Evolutionary conservation across 2,888 invertebrate genomes (phyloP), one percentile per base, ranked within the genome.

Genomic region (Pollenia labialis): DNA sequence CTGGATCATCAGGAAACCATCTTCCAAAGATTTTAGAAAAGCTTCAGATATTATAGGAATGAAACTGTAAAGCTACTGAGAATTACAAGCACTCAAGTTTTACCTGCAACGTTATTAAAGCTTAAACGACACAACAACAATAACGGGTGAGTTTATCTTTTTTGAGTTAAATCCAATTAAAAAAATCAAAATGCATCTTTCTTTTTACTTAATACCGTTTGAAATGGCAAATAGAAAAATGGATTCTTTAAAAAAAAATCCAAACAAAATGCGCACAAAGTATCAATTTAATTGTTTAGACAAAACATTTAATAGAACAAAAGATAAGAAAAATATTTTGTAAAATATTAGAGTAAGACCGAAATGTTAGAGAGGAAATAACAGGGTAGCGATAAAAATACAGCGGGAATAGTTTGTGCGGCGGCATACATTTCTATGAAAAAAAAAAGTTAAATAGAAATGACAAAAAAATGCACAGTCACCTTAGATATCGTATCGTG

Each of bases 251-350:
- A 32, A 32, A 32, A 32, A 32, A 32, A 32, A 4, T 54, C 23
- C 16, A 16, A 79, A 74, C 66, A 66, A 85, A 85, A 62, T 74
- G 81, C 62, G 81, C 85, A 85, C 74, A 85, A 82, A 62, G 79
- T 86, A 75, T 71, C 64, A 79, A 82, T 82, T 86, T 64, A 46
- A 85, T 79, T 77, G 69, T 64, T 82, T 82, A 56, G 44, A 76
- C 46, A 52, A 56, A 50, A 68, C 8, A 72, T 54, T 74, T n/a
- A 72, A 23, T 18, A 54, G 6, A 12, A 16, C 14, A 52, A 16
- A 42, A 79, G 85, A 85, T 85, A 85, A 85, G 68, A 79, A 58
- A 16, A 64, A 10, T 10, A 32, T 81, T 56, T 8, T 32, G 50
- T 40, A 48, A 10, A 16, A 58, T 48, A 11, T 18, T 60, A 79